Evolutionary conservation across 2,888 invertebrate species (phyloP).

Genomic region (Athalia rosae): DNA sequence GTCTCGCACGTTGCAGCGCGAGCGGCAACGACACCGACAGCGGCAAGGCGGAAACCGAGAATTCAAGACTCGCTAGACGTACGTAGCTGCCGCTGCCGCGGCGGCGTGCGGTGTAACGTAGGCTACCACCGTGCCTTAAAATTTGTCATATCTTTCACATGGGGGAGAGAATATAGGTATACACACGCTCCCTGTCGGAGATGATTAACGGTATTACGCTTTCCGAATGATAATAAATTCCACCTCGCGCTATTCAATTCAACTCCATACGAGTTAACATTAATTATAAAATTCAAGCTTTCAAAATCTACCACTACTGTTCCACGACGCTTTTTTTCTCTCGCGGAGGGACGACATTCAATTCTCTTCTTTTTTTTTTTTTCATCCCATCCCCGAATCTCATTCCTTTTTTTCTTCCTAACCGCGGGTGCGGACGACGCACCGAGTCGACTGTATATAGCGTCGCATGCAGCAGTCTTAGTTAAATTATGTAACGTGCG

Average conservation of each 20-base stretch:
- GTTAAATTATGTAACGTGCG: too few species aligned
- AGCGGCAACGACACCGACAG: neutral
- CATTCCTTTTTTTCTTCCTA: neutral
- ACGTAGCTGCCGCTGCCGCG: too few species aligned
- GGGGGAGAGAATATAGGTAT: conserved; percentile 4
- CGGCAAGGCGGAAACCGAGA: conserved; percentile 32
- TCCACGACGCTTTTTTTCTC: neutral
- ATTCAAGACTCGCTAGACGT: neutral
- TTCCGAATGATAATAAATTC: conserved; percentile 42
- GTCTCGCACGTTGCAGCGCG: conserved; percentile 12
- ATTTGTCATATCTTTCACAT: conserved; percentile 32
- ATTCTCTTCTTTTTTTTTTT: neutral
- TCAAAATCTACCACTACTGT: conserved; percentile 13
- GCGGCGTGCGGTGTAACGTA: conserved; percentile 6
- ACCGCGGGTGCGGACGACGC: neutral
- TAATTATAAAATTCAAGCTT: conserved; percentile 30
- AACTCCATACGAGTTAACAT: conserved; percentile 8
- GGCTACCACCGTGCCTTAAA: conserved; percentile 5
- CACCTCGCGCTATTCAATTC: conserved; percentile 37
- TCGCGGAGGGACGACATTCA: conserved; percentile 13
- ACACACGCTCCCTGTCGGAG: conserved; percentile 14
- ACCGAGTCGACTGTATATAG: too few species aligned
- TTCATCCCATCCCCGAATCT: neutral
- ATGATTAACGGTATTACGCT: conserved; percentile 40
- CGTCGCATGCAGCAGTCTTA: too few species aligned